phyloP scores from a whole-genome alignment of 2,113 vertebrate species.

The Clupea harengus region DNA sequence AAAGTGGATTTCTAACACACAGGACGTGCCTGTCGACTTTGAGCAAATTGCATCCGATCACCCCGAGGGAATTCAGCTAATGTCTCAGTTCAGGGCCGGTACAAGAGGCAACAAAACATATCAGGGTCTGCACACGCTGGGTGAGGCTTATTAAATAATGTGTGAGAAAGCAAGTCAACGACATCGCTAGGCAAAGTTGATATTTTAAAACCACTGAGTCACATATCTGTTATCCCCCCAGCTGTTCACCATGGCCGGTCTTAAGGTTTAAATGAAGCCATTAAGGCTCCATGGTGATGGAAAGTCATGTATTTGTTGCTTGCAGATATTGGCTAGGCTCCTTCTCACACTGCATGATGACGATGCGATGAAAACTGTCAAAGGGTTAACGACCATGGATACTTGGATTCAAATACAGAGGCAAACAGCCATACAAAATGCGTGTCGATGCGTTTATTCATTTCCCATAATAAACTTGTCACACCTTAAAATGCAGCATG shows the following conservation, averaged over 20 bases:
- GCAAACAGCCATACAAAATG: background rate
- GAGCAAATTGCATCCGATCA: slow-evolving; percentile 96
- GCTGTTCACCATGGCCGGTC: background rate
- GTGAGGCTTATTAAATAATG: slow-evolving; percentile 77
- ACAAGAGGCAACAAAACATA: slow-evolving; percentile 77
- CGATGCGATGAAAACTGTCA: background rate
- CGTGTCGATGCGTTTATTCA: background rate
- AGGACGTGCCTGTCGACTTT: slow-evolving; percentile 98
- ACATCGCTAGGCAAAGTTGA: background rate
- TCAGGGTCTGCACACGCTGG: slow-evolving; percentile 71
- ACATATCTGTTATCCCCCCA: background rate
- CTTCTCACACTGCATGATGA: background rate
- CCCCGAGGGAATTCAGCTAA: slow-evolving; percentile 96
- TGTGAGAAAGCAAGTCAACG: slow-evolving; percentile 64
- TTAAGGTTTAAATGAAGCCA: background rate
- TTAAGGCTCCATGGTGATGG: background rate
- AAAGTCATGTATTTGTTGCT: background rate
- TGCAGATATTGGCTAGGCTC: background rate
- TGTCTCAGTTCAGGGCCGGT: slow-evolving; percentile 84
- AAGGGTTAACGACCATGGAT: background rate
- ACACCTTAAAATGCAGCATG: background rate
- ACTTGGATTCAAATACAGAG: background rate
- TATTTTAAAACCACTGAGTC: background rate
- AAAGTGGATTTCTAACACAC: slow-evolving; percentile 98
- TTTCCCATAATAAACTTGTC: background rate